Conservation (phyloP, 2,113 vertebrate genomes). For the Pelvicachromis taeniatus region DNA sequence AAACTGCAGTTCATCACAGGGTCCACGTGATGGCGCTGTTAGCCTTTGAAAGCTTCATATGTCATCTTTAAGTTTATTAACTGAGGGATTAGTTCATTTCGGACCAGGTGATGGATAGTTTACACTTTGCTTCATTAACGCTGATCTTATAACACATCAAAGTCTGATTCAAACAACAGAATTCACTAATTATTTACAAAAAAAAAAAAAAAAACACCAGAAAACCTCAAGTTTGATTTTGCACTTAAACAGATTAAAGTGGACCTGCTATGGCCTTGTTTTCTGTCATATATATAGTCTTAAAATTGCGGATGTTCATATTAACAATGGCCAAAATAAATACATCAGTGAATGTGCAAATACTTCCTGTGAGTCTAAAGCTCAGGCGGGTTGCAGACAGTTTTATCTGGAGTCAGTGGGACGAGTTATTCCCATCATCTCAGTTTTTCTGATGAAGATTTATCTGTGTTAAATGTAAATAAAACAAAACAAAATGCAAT, state of each 20-base stretch:
- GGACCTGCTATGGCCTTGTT: not conserved
- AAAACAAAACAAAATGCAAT: not conserved
- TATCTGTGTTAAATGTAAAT: not conserved
- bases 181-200: not conserved
- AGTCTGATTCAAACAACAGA: not conserved
- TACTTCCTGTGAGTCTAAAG: not conserved
- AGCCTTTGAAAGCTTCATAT: not conserved
- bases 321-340: not conserved
- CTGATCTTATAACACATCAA: not conserved
- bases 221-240: not conserved
- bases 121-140: not conserved
- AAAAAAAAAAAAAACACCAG: too few species aligned
- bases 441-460: not conserved
- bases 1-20: not conserved
- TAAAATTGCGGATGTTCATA: not conserved
- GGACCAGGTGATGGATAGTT: not conserved
- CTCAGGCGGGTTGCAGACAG: not conserved
- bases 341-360: not conserved
- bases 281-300: not conserved
- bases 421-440: not conserved
- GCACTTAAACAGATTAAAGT: not conserved
- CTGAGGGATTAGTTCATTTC: not conserved
- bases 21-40: not conserved
- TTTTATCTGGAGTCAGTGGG: not conserved
- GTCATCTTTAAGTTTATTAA: not conserved